Base-by-base conservation (phyloP, 2,888 invertebrate species). In the Epiblema foenella region DNA sequence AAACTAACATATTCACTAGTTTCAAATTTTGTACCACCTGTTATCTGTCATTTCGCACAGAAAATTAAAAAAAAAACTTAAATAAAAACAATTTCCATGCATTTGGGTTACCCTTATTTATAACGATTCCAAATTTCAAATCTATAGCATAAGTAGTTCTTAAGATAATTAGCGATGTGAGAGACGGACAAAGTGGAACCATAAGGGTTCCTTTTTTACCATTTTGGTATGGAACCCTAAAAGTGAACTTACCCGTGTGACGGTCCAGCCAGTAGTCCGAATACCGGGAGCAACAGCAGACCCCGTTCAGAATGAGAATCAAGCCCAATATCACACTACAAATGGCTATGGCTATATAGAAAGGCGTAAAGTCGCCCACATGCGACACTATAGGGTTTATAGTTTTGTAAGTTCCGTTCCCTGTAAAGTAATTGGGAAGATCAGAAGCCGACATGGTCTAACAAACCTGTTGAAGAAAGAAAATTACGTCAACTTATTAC, bases 181-280 rank as follows among this genome's bases (percentile, higher is more conserved):
- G n/a, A n/a, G n/a, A n/a, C n/a, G n/a, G n/a, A n/a, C n/a, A n/a
- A n/a, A n/a, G n/a, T n/a, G n/a, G n/a, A n/a, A n/a, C n/a, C n/a
- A n/a, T n/a, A n/a, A n/a, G n/a, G n/a, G n/a, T n/a, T n/a, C n/a
- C n/a, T n/a, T n/a, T n/a, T n/a, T n/a, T n/a, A n/a, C n/a, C n/a
- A n/a, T n/a, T n/a, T n/a, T n/a, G n/a, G n/a, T n/a, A n/a, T n/a
- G n/a, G n/a, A n/a, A n/a, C n/a, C n/a, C n/a, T n/a, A n/a, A n/a
- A n/a, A n/a, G n/a, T 42, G 17, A 68, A 80, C 83, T 87, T 80
- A 96, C 96, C 97, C 85, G 97, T 97, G 81, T 97, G 96, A 77
- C 96, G 94, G 83, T 97, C 96, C 77, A 95, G 95, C 98, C 98
- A 98, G 83, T 98, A 98, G 51, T 94, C 91, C 2, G 95, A 95